Percentiles rank a stretch among this genome's conserved stretches.
Conservation (phyloP, 2,113 vertebrate species). For the Alaudala cheleensis region DNA sequence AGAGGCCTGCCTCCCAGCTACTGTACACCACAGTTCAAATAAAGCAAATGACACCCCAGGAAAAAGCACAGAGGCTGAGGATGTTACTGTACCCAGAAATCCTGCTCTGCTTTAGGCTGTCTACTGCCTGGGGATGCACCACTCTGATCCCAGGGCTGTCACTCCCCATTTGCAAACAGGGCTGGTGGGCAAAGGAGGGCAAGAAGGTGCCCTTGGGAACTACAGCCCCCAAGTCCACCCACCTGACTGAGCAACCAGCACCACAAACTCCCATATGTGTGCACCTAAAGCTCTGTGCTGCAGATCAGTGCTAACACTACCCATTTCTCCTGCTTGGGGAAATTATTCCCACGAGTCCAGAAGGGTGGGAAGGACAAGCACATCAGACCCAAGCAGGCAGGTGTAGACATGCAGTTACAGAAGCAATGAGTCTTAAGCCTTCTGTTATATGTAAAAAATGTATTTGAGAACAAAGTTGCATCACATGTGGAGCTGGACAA, state of each 20-base stretch:
- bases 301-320: not conserved
- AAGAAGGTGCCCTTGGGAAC: not conserved
- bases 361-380: not conserved
- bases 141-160: not conserved
- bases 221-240: not conserved
- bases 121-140: not conserved
- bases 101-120: not conserved
- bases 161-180: not conserved
- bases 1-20: not conserved
- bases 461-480: not conserved
- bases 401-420: not conserved
- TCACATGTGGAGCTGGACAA: not conserved
- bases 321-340: not conserved
- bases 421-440: not conserved
- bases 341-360: fast-evolving
- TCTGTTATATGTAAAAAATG: not conserved
- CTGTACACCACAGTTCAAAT: fast-evolving
- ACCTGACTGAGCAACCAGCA: not conserved
- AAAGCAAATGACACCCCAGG: not conserved
- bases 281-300: not conserved
- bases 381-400: not conserved
- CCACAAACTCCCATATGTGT: not conserved
- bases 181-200: not conserved
- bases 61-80: not conserved
- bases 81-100: not conserved